Conservation (phyloP, 1,140 invertebrate genomes). For the Rhagoletis zephyria region DNA sequence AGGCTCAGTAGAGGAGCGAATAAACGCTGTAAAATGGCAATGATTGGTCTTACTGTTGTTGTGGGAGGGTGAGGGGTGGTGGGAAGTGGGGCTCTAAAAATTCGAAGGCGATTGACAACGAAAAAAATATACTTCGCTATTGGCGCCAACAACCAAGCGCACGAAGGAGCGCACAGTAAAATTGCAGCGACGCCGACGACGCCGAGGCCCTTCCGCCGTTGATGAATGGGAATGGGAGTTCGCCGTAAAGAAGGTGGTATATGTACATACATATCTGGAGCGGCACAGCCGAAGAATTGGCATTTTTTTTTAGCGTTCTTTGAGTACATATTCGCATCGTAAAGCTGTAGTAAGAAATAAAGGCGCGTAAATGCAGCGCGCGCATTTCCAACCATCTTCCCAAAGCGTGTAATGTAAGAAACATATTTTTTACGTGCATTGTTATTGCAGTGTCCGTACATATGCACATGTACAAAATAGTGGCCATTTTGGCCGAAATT, state of each 20-base stretch:
- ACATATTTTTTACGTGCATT: too few species aligned
- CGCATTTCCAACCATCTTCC: not conserved
- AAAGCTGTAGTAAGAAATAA: not conserved
- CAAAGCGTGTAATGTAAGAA: not conserved
- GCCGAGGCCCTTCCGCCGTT: not conserved
- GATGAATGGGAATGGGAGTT: conserved; percentile 29
- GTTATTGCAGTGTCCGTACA: too few species aligned
- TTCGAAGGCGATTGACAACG: not conserved
- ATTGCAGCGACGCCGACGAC: not conserved
- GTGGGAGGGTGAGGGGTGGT: too few species aligned
- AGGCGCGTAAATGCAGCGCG: conserved; percentile 26
- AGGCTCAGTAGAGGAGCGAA: not conserved
- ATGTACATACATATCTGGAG: not conserved
- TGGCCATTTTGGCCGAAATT: too few species aligned
- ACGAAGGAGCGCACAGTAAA: not conserved
- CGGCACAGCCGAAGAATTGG: not conserved
- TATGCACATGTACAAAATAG: too few species aligned
- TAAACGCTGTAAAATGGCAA: not conserved
- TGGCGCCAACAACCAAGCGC: conserved; percentile 42
- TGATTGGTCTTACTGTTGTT: not conserved
- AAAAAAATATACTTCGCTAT: not conserved
- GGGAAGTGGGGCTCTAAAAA: not conserved
- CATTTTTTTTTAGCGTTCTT: not conserved
- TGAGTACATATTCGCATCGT: not conserved
- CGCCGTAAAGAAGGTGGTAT: not conserved